phyloP scores from a whole-genome alignment of 2,888 invertebrate species.

The Watsonalla binaria region DNA sequence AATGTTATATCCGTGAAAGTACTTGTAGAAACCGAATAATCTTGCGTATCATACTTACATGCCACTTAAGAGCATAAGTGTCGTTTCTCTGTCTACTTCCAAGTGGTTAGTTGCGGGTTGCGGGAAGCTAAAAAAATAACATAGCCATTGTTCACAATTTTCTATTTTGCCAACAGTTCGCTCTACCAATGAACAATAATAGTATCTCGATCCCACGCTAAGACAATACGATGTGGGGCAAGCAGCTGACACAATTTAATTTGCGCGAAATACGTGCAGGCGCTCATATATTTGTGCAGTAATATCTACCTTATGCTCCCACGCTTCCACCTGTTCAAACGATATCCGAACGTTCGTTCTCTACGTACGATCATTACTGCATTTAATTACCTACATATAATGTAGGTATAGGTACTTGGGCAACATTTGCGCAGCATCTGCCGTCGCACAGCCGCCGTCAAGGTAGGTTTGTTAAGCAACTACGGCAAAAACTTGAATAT shows the following conservation, averaged over 20 bases:
- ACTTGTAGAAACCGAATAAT: background rate
- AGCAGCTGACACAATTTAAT: constrained; percentile 75
- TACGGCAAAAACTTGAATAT: background rate
- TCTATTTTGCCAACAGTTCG: constrained; percentile 63
- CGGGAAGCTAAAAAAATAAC: constrained; percentile 55
- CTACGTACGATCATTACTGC: background rate
- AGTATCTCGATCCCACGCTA: constrained; percentile 62
- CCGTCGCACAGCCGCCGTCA: constrained; percentile 39
- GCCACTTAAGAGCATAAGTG: constrained; percentile 19
- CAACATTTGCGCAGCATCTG: constrained; percentile 36
- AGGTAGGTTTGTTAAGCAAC: constrained; percentile 18
- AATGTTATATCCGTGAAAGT: background rate
- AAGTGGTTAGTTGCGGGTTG: constrained; percentile 16
- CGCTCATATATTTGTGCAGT: constrained; percentile 38
- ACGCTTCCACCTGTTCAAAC: constrained; percentile 48
- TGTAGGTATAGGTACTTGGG: constrained; percentile 4
- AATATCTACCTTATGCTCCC: constrained; percentile 49
- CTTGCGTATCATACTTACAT: constrained; percentile 10
- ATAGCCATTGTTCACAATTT: constrained; percentile 61
- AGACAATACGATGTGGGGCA: constrained; percentile 74
- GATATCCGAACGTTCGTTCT: constrained; percentile 20
- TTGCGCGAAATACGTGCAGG: constrained; percentile 50
- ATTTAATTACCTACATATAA: background rate
- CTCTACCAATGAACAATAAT: constrained; percentile 61
- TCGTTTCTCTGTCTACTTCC: constrained; percentile 18